Base-by-base conservation (phyloP, 2,888 invertebrate species). In the Ophioninae sp. region DNA sequence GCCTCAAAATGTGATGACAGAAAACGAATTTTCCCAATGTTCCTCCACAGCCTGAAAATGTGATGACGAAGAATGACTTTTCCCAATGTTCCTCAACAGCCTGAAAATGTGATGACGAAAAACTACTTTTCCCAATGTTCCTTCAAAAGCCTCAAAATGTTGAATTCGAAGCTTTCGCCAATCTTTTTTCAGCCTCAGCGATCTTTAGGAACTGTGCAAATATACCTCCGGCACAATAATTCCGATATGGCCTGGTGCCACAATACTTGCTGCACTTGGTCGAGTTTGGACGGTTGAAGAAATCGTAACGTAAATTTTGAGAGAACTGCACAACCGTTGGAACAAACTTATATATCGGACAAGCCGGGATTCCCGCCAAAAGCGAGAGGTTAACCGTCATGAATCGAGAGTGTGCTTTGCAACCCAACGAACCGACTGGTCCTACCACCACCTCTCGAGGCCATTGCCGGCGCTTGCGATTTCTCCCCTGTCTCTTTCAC, bases 291-390 rank as follows among this genome's bases (percentile, higher is more conserved):
- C 20, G 23, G 41, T 72, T 59, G 23, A 72, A 59, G 59, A 22
- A 41, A 72, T 61, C 72, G 72, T 72, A 61, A 72, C 72, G 72
- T 72, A 72, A 72, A 72, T 72, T 39, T 71, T 6, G 44, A 58
- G 63, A 23, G 56, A 63, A 63, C 72, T 72, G 72, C 30, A 63
- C 22, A 63, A 61, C 73, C 44, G 8, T 63, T 44, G 63, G 41
- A 74, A 44, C 23, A 74, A 63, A 74, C n/a, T 63, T 74, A 64
- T 23, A 71, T 63, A 63, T 72, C 59, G 58, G 72, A 56, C 69
- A 63, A 59, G 64, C 22, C 41, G 79, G 63, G 71, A 79, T 72
- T 79, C 79, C 79, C 79, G 79, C 79, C 79, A 78, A 78, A 78
- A 78, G 78, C 39, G 67, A 68, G 77, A 77, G 71, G 78, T 78